Evolutionary conservation across 2,113 vertebrate genomes (phyloP).

Genomic region (Oncorhynchus nerka): DNA sequence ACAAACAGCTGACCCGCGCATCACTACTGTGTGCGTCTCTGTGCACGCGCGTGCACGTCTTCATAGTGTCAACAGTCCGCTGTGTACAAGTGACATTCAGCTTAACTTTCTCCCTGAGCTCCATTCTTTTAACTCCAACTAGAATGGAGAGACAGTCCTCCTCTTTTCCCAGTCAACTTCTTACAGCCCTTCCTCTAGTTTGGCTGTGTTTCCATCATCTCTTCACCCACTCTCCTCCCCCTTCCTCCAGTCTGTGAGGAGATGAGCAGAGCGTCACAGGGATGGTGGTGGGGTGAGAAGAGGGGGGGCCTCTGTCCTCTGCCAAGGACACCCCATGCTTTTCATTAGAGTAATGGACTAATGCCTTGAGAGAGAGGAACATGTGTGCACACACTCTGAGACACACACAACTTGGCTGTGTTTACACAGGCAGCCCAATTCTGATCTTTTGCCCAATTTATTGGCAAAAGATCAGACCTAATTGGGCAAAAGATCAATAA

Average conservation of each 20-base stretch:
- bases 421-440: neutral
- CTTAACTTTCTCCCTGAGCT: neutral
- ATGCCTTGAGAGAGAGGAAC: constrained; percentile 30
- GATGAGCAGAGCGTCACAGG: constrained; percentile 25
- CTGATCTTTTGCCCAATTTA: no score
- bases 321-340: constrained; percentile 52
- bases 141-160: no score
- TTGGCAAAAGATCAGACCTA: neutral
- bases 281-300: neutral
- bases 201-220: constrained; percentile 14
- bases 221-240: neutral
- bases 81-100: neutral
- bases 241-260: constrained; percentile 4
- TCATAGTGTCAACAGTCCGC: neutral
- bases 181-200: neutral
- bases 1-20: no score
- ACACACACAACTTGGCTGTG: neutral
- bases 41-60: neutral
- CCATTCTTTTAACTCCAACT: no score
- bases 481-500: no score
- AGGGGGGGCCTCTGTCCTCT: constrained; percentile 28
- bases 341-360: constrained; percentile 54
- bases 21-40: neutral
- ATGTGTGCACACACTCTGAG: neutral
- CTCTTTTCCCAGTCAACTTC: neutral